Conservation (phyloP, 2,888 invertebrate genomes). For the Acronicta aceris region DNA sequence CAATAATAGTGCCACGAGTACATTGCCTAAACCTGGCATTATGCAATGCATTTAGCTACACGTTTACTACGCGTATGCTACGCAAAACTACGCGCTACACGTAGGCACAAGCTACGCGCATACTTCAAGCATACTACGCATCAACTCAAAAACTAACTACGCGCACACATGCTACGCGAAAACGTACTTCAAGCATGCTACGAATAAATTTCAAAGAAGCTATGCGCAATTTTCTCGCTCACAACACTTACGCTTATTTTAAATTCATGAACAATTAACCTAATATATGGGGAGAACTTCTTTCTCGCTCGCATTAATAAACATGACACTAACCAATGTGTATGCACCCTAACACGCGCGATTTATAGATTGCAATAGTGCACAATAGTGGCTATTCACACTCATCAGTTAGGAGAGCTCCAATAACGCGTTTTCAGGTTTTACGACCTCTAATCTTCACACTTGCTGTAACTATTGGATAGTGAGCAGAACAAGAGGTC, state of each 20-base stretch:
- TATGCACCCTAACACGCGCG: background rate
- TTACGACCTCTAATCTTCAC: background rate
- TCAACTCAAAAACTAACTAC: background rate
- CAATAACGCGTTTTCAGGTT: background rate
- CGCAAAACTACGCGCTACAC: background rate
- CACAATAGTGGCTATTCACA: background rate
- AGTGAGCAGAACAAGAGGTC: background rate
- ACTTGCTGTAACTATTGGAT: background rate
- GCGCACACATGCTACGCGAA: background rate
- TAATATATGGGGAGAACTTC: background rate
- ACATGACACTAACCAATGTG: background rate
- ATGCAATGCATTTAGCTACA: background rate
- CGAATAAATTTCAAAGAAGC: background rate
- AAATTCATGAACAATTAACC: background rate
- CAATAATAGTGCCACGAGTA: too few species aligned
- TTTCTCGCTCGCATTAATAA: background rate
- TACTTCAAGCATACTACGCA: slow-evolving; percentile 2
- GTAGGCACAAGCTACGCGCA: background rate
- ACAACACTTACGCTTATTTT: background rate
- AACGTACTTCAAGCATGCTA: background rate
- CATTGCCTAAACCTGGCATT: too few species aligned
- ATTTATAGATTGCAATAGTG: slow-evolving; percentile 9
- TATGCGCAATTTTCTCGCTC: background rate
- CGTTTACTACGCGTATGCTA: slow-evolving; percentile 3
- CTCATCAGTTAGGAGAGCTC: slow-evolving; percentile 2